phyloP scores from a whole-genome alignment of 2,888 invertebrate species.

The Rhagium mordax region DNA sequence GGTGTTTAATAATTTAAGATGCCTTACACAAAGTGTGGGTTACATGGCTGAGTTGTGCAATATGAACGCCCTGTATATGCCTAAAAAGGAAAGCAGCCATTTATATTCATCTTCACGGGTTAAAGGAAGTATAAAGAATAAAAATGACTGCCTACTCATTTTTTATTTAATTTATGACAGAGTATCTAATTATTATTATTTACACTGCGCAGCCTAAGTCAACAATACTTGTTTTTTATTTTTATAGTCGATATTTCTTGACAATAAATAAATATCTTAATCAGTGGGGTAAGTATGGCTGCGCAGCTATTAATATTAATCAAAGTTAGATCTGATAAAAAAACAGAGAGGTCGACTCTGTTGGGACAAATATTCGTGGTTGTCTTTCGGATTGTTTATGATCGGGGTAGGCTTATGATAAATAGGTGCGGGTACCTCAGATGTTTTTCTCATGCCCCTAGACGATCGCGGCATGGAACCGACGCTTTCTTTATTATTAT shows the following conservation, averaged over 20 bases:
- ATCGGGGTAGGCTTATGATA: conserved; percentile 55
- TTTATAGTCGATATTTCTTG: conserved; percentile 18
- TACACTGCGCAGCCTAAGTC: neutral
- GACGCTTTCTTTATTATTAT: conserved; percentile 60
- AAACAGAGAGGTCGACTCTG: conserved; percentile 31
- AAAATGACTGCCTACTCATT: neutral
- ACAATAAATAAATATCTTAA: conserved; percentile 49
- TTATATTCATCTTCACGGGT: neutral
- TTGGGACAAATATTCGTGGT: conserved; percentile 44
- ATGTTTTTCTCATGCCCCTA: conserved; percentile 58
- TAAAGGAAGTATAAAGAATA: neutral
- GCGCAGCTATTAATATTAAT: conserved; percentile 57
- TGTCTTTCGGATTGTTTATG: conserved; percentile 53
- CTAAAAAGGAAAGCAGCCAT: neutral
- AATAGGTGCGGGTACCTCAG: conserved; percentile 51
- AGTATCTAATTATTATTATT: conserved; percentile 12
- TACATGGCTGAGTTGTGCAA: too few relatives aligned
- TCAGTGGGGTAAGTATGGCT: conserved; percentile 50
- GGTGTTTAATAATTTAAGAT: too few relatives aligned
- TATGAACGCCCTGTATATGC: too few relatives aligned
- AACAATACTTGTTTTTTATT: conserved; percentile 3
- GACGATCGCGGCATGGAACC: conserved; percentile 57
- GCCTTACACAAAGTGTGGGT: too few relatives aligned
- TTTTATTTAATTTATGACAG: neutral
- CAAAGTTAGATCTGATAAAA: conserved; percentile 56